Evolutionary conservation across 1,140 invertebrate species (phyloP).

Genomic region (Sitophilus oryzae): DNA sequence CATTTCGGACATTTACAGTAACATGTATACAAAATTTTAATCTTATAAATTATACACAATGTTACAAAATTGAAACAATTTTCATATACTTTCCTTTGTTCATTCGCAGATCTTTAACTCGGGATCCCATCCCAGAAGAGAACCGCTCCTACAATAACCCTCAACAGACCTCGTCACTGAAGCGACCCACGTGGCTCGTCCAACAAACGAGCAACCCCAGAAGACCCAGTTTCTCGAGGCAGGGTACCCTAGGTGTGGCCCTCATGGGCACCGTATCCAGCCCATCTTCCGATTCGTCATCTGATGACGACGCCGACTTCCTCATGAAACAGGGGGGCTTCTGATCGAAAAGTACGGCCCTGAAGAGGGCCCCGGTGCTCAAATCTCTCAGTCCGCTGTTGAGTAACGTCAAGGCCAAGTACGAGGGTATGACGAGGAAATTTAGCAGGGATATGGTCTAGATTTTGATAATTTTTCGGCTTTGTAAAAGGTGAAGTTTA

Average conservation of each 20-base stretch:
- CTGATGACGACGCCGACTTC: conserved; percentile 37
- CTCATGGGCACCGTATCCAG: conserved; percentile 38
- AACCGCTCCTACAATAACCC: background rate
- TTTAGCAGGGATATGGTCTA: conserved; percentile 20
- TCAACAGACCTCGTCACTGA: conserved; percentile 28
- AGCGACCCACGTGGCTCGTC: conserved; percentile 37
- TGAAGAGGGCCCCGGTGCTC: conserved; percentile 13
- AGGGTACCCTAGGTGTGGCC: conserved; percentile 35
- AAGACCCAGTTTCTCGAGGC: conserved; percentile 29
- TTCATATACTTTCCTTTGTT: too few species aligned
- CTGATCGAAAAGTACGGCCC: conserved; percentile 28
- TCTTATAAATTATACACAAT: too few species aligned
- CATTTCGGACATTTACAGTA: too few species aligned
- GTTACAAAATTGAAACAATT: too few species aligned
- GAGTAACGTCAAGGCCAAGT: conserved; percentile 16
- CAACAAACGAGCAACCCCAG: conserved; percentile 20
- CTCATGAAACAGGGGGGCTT: conserved; percentile 40
- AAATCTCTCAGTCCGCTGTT: conserved; percentile 20
- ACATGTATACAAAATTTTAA: too few species aligned
- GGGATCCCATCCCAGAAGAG: conserved; percentile 42
- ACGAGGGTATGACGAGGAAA: conserved; percentile 16
- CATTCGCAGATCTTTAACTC: conserved; percentile 41
- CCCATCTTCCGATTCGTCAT: conserved; percentile 36
- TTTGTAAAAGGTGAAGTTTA: too few species aligned
- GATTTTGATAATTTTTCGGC: conserved; percentile 6